Evolutionary conservation across 2,797 vertebrate genomes (phyloP), one percentile per base, ranked within the genome.

Genomic region (Diplodus puntazzo): DNA sequence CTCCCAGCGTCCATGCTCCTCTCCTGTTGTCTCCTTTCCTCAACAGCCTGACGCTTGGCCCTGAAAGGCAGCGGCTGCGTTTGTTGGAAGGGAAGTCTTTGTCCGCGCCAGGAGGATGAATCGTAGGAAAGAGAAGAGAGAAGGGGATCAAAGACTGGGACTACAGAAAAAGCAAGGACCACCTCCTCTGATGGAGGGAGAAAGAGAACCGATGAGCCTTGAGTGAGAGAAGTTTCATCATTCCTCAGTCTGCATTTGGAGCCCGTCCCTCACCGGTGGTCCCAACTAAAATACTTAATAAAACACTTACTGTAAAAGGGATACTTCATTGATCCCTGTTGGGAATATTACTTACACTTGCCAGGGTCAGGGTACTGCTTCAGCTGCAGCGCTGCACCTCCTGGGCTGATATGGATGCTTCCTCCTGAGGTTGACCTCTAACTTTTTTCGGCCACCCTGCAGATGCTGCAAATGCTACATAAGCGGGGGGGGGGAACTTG

Each of bases 31-130:
- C 91, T 91, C 81, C 85, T 76, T 82, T 80, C 85, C 87, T 88
- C 89, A 90, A 90, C 89, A 92, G 91, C 90, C 92, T 95, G 95
- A 95, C 88, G 93, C 94, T 95, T 95, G 94, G 94, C 95, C 95
- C 93, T 94, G 91, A 95, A 94, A 93, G 92, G 94, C 91, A 85
- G 87, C 78, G 84, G 92, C 89, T 88, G 88, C 74, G 69, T 95
- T 94, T 94, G 93, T 94, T 92, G 90, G 88, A 76, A 83, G 76
- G 74, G 75, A 62, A 20, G 87, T 82, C 93, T 95, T 95, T 94
- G 92, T 94, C 75, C 43, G 69, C 6, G 42, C 75, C 82, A 69
- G 79, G 82, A 84, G 82, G 90, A 92, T 93, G 92, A 94, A 94
- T 91, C 81, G 61, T 71, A 75, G 72, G 73, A 80, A 73, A 82